Evolutionary conservation across 2,888 invertebrate species (phyloP), one percentile per base, ranked within the genome.

Genomic region (Cheilosia vernalis): DNA sequence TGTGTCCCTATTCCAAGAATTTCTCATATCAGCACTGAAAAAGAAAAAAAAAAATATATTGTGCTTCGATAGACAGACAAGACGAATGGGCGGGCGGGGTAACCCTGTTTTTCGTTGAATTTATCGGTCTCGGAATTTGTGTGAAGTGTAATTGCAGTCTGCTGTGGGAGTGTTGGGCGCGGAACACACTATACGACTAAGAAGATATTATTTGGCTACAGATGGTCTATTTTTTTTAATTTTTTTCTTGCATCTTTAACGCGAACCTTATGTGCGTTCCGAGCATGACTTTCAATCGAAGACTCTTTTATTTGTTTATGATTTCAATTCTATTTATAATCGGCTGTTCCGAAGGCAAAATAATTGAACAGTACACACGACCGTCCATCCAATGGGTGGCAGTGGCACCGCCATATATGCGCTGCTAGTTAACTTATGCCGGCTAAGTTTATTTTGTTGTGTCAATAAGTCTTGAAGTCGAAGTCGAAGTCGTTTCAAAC

Each of bases 1-100:
- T 81, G 85, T 85, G 85, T 85, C 85, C 85, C 85, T 85, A 85
- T 81, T 85, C 72, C 72, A 81, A 85, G 85, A 85, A 85, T 85
- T 81, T 85, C 85, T 85, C 72, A 85, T 85, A 85, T 85, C 85
- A 85, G 85, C 81, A 67, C 9, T 17, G 63, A 70, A 60, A 58
- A 84, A 69, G 44, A 17, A 72, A 66, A 61, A 37, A 67, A 40
- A 79, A 58, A 27, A 27, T 6, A 27, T 6, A 76, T 33, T 49
- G 37, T 69, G 42, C 17, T 64, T 63, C 78, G 49, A 83, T 69
- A 74, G 79, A 84, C 79, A 70, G 84, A 84, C 79, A 84, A 40
- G 69, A 70, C 42, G 63, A 44, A 44, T 10, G 77, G 66, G 61
- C 66, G 64, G 17, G 40, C 40, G 58, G 73, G 58, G 47, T 70